Percentiles rank a stretch among this genome's conserved stretches.
phyloP scores from a whole-genome alignment of 2,888 invertebrate genomes.

The Amphipoea oculea region DNA sequence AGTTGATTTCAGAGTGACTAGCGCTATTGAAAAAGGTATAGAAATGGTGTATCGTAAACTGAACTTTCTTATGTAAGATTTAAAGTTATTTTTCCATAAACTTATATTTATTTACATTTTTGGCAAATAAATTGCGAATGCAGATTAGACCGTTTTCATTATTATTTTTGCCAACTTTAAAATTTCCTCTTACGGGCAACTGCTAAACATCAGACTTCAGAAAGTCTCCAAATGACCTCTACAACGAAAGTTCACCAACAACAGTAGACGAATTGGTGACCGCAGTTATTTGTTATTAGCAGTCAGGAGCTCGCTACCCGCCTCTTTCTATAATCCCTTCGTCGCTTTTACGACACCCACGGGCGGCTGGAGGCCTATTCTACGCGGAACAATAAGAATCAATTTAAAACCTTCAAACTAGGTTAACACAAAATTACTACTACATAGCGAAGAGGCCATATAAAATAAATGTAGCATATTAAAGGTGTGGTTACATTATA shows the following conservation, averaged over 20 bases:
- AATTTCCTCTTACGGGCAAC: not conserved
- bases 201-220: not conserved
- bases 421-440: slow-evolving; percentile 22
- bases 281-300: slow-evolving; percentile 19
- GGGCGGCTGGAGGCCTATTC: slow-evolving; percentile 6
- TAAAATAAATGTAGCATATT: slow-evolving; percentile 25
- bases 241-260: slow-evolving; percentile 2
- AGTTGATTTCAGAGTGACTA: too few relatives aligned
- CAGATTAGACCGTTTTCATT: not conserved
- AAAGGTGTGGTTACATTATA: too few relatives aligned
- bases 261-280: not conserved
- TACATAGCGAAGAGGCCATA: slow-evolving; percentile 16
- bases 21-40: too few relatives aligned
- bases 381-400: slow-evolving; percentile 50
- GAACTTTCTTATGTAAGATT: too few relatives aligned
- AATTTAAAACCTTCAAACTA: slow-evolving; percentile 49
- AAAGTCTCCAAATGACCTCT: not conserved
- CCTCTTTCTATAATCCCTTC: slow-evolving; percentile 14
- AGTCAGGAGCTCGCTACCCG: not conserved
- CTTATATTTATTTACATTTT: too few relatives aligned
- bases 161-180: not conserved
- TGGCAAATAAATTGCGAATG: too few relatives aligned
- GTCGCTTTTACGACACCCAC: slow-evolving; percentile 38
- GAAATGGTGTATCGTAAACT: too few relatives aligned
- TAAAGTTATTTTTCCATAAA: too few relatives aligned